Percentiles rank a stretch among this genome's conserved stretches.
These are phyloP conservation scores for Acropora yongei DNA, from an alignment of 64 coral and sea anemone species.

Conservation along the genomic window DNA sequence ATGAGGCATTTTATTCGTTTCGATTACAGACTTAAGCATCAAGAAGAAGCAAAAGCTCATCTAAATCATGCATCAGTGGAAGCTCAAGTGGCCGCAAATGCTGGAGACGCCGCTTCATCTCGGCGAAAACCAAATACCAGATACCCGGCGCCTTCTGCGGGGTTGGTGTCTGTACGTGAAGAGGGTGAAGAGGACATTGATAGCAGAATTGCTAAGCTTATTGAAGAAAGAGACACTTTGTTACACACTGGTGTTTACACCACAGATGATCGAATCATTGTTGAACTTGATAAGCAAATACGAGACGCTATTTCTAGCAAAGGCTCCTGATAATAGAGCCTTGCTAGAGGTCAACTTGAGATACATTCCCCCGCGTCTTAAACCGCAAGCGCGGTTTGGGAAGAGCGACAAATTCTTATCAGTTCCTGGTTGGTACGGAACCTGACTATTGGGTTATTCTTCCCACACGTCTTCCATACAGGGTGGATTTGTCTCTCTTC, in stretches of 20 bases:
- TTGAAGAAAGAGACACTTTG: constrained; percentile 97
- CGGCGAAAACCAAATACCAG: background rate
- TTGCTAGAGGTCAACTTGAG: too few relatives aligned
- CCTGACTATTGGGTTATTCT: too few relatives aligned
- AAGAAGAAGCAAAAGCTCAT: constrained; percentile 73
- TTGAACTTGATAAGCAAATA: constrained; percentile 97
- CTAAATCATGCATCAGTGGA: background rate
- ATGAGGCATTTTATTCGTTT: background rate
- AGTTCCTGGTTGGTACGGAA: too few relatives aligned
- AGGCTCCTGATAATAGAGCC: constrained; percentile 35
- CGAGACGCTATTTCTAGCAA: constrained; percentile 95
- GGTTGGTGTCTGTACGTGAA: constrained; percentile 42
- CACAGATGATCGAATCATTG: constrained; percentile 95
- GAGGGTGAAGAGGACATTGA: constrained; percentile 82
- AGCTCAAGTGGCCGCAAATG: background rate
- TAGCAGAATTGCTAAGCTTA: constrained; percentile 89
- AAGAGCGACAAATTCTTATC: too few relatives aligned
- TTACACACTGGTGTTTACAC: constrained; percentile 96
- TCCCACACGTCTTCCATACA: too few relatives aligned
- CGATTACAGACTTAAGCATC: constrained; percentile 73
- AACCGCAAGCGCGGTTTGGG: too few relatives aligned
- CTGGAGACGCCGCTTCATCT: background rate
- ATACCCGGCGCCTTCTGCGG: background rate
- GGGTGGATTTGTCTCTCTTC: too few relatives aligned
- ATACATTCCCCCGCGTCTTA: too few relatives aligned